Evolutionary conservation across 2,888 invertebrate species (phyloP).

Genomic region (Drosophila paramelanica): DNA sequence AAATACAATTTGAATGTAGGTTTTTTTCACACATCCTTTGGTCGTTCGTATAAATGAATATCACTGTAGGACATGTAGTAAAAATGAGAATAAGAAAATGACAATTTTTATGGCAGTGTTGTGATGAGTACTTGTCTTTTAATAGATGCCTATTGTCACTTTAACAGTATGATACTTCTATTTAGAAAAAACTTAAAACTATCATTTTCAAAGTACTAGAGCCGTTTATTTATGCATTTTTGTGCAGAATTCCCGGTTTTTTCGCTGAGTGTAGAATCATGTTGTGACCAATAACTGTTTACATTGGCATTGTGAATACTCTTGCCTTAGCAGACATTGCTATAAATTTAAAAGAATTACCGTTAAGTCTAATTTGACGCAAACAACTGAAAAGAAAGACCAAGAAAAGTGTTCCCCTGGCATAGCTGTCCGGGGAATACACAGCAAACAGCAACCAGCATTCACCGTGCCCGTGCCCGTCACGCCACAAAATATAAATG

Average conservation of each 20-base stretch:
- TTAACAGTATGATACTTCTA: no score
- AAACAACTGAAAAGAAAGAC: conserved; percentile 34
- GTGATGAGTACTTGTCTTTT: no score
- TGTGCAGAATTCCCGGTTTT: background rate
- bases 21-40: no score
- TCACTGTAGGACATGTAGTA: no score
- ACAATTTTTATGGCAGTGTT: no score
- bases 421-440: conserved; percentile 46
- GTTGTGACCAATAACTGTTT: background rate
- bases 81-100: no score
- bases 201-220: no score
- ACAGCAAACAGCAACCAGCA: conserved; percentile 14
- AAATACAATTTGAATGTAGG: no score
- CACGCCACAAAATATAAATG: conserved; percentile 35
- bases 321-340: background rate
- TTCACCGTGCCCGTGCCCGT: conserved; percentile 6
- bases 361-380: conserved; percentile 63
- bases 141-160: no score
- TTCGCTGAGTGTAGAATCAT: background rate
- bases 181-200: no score
- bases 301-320: background rate
- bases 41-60: no score
- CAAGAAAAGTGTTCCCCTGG: conserved; percentile 54
- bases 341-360: conserved; percentile 40
- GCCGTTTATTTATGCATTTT: no score